Evolutionary conservation across 2,888 invertebrate genomes (phyloP), one percentile per base, ranked within the genome.

Genomic region (Oscheius myriophilus): DNA sequence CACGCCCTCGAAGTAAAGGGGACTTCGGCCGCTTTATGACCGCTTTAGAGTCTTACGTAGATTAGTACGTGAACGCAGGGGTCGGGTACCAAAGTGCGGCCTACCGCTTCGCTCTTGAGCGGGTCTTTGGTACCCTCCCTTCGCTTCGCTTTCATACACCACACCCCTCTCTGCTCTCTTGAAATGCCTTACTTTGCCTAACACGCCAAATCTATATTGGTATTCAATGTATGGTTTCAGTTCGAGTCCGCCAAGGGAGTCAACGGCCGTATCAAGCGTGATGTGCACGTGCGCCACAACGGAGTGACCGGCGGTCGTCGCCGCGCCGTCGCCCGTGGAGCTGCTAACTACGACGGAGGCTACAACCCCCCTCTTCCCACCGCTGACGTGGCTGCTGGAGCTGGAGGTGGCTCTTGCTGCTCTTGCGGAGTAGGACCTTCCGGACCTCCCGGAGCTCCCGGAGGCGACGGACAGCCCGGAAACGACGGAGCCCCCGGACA

Each of bases 371-470:
- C 59, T 18, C 39, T 12, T 26, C 18, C 61, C 21, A 49, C 45
- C 23, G 51, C 26, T n/a, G 62, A 25, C 14, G 55, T 55, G 16
- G n/a, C 57, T 14, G 43, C 26, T 33, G 67, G 67, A 39, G 67
- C 51, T 3, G 67, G 49, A 21, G 51, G 53, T 18, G 67, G 67
- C 7, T 12, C 43, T 25, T 78, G 78, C 70, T 78, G 78, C 70
- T 76, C 76, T 39, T 78, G 78, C 66, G 78, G 75, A 46, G 71
- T 75, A 55, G 77, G 77, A 67, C 68, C 73, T 12, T 43, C 72
- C 25, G 74, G 74, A 57, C 74, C 74, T 52, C 71, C 71, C 16
- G 77, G 77, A 66, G 26, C 39, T 23, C 67, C 67, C 1, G 68
- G 68, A 54, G 21, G n/a, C 12, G 68, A 68, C 43, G 68, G 68